phyloP scores from a whole-genome alignment of 2,888 invertebrate species.

The Linnaemya vulpina region DNA sequence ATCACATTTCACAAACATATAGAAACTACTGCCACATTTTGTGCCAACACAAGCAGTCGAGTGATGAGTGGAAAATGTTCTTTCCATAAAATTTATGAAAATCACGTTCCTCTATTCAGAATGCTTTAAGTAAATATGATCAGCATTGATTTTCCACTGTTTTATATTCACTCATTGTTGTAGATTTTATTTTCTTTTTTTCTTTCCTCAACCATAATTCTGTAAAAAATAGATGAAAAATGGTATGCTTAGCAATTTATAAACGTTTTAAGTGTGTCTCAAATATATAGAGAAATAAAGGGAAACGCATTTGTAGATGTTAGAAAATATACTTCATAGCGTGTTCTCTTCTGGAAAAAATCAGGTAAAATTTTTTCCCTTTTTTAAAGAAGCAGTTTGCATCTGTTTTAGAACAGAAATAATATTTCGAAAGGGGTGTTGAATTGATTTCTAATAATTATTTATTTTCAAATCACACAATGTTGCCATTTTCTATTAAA shows the following conservation, averaged over 20 bases:
- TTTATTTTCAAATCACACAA: no score
- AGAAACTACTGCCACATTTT: neutral
- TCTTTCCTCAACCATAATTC: neutral
- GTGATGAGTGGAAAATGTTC: neutral
- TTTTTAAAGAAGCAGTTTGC: no score
- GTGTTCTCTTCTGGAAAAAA: no score
- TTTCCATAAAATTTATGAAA: slow-evolving; percentile 47
- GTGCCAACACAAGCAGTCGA: neutral
- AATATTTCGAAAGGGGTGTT: no score
- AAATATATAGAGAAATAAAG: neutral
- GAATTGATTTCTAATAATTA: no score
- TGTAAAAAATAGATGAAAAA: no score
- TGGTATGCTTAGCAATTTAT: neutral
- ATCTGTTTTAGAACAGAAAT: no score
- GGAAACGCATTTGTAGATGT: neutral
- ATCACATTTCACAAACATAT: neutral
- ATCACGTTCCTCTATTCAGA: slow-evolving; percentile 58
- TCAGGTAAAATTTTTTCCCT: no score
- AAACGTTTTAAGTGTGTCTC: neutral
- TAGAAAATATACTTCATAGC: no score
- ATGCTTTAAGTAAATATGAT: slow-evolving; percentile 55
- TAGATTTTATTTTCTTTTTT: neutral
- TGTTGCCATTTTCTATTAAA: no score
- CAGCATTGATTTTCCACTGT: slow-evolving; percentile 53
- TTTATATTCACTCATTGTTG: slow-evolving; percentile 32